Base-by-base conservation (phyloP, 2,797 vertebrate species). In the Diglossa cyanea region DNA sequence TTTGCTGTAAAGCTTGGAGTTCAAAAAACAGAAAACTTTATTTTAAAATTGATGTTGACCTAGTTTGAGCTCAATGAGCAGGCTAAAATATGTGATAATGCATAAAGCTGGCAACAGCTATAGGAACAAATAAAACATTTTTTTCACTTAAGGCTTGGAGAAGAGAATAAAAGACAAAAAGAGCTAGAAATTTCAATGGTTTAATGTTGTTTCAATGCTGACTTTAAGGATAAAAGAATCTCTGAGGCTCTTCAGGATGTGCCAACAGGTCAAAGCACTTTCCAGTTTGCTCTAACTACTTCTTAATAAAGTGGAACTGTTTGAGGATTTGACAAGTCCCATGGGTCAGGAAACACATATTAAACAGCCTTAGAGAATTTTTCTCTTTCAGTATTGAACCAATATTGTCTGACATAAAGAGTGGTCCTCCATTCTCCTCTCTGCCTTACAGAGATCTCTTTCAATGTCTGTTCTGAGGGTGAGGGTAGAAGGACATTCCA, bases 261-360 rank as follows among this genome's bases (percentile, higher is more conserved):
- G 90, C 93, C 90, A 95, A 48, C 80, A 94, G 91, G 96, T 95
- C 92, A 94, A 91, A 95, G 50, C 60, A 75, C 71, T 95, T 96
- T 92, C 74, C 72, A 96, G 66, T 95, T 94, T 93, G 54, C 84
- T 94, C 68, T 92, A 95, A 90, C 81, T 95, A 86, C 87, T 94
- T 77, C 86, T 94, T 95, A 97, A 93, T 97, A 96, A 96, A 96
- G 94, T 96, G 84, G 68, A 96, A 96, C 94, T 95, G 70, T 93
- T 93, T 71, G 81, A 96, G 81, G 94, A 92, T 95, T 97, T 97
- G 91, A 97, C 95, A 97, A 95, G 88, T 95, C 94, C 85, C 95
- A 84, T 62, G 96, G 94, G 93, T 95, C 93, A 95, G 60, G 63
- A 91, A 97, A 93, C 92, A 95, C 67, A 76, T 95, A 95, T 92